Evolutionary conservation across 2,113 vertebrate species (phyloP).

Genomic region (Hippocampus abdominalis): DNA sequence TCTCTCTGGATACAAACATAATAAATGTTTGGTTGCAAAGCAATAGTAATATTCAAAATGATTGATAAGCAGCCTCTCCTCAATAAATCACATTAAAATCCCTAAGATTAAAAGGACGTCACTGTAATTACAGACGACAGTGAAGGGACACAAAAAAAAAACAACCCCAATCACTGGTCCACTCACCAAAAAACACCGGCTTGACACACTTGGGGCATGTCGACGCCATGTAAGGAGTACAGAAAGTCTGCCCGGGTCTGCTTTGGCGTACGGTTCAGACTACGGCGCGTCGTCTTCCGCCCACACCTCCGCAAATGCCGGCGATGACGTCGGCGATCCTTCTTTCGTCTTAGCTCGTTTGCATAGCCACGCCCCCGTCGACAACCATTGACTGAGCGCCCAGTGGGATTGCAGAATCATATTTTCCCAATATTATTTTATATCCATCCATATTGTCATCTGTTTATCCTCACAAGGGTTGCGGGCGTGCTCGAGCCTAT

Average conservation of each 20-base stretch:
- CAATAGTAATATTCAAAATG: no score
- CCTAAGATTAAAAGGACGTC: not conserved
- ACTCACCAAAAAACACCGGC: conserved; percentile 72
- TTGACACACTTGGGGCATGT: conserved; percentile 71
- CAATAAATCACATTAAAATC: no score
- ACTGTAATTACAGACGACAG: no score
- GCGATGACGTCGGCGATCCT: not conserved
- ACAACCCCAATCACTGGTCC: not conserved
- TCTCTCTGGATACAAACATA: no score
- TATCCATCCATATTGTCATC: no score
- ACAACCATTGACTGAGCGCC: no score
- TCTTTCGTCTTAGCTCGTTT: not conserved
- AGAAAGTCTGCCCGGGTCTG: not conserved
- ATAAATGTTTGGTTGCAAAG: no score
- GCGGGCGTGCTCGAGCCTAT: no score
- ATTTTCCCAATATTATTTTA: no score
- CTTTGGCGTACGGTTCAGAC: not conserved
- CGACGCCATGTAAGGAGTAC: conserved; percentile 57
- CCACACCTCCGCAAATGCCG: conserved; percentile 30
- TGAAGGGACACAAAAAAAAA: not conserved
- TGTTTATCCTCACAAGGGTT: no score
- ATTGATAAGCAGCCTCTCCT: no score
- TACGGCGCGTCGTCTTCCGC: not conserved
- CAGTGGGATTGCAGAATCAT: no score
- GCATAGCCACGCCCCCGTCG: conserved; percentile 24